phyloP scores from a whole-genome alignment of 2,113 vertebrate species.

The Toxotes jaculatrix region DNA sequence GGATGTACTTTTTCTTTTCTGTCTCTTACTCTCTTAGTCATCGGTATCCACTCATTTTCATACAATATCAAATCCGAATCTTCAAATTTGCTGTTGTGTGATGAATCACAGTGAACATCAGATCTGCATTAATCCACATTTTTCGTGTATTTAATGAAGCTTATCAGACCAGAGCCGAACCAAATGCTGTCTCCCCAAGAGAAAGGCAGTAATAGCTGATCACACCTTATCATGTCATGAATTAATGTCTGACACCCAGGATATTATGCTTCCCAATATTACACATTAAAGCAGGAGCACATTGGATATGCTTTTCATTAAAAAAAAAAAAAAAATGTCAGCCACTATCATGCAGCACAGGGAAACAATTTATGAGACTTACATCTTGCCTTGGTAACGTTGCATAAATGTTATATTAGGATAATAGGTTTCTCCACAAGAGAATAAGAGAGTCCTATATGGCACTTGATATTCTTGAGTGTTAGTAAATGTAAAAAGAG shows the following conservation, averaged over 20 bases:
- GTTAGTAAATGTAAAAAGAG: constrained; percentile 63
- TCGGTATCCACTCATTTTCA: no score
- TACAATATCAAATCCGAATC: neutral
- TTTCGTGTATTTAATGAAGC: neutral
- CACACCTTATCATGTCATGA: constrained; percentile 56
- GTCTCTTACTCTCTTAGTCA: neutral
- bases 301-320: constrained; percentile 31
- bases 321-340: constrained; percentile 16
- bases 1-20: neutral
- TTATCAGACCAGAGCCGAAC: constrained; percentile 36
- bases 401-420: constrained; percentile 72
- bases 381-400: constrained; percentile 61
- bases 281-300: constrained; percentile 74
- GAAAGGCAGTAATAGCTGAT: constrained; percentile 82
- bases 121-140: neutral
- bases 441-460: constrained; percentile 75
- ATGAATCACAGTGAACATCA: neutral
- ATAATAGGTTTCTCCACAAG: constrained; percentile 72
- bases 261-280: constrained; percentile 63
- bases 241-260: constrained; percentile 60
- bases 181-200: constrained; percentile 81
- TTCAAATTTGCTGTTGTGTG: neutral
- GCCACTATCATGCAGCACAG: constrained; percentile 75
- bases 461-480: constrained; percentile 79
- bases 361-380: constrained; percentile 51